Conservation (phyloP, 2,888 invertebrate genomes). For the Calliscelio sp. region DNA sequence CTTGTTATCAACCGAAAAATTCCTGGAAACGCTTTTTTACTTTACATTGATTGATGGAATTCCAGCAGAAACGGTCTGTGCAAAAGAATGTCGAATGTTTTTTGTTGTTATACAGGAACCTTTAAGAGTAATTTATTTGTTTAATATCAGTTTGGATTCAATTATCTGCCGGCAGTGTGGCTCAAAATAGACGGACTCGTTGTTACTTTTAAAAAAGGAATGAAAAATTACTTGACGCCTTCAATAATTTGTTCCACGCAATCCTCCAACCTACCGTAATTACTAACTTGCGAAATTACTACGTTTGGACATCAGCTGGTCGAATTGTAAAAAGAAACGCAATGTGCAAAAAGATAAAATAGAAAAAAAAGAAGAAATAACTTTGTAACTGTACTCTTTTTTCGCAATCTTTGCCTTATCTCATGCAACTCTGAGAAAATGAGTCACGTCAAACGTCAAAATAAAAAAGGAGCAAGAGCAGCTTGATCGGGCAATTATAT, state of each 20-base stretch:
- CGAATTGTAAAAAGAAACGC: constrained; percentile 55
- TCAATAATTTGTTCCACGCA: constrained; percentile 72
- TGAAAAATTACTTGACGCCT: constrained; percentile 70
- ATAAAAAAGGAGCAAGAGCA: constrained; percentile 2
- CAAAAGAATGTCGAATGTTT: constrained; percentile 7
- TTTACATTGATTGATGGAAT: constrained; percentile 1
- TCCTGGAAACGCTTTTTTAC: constrained; percentile 1
- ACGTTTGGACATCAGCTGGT: constrained; percentile 64
- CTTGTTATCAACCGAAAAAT: constrained; percentile 38
- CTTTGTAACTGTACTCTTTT: constrained; percentile 54
- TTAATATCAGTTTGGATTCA: constrained; percentile 49
- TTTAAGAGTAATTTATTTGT: constrained; percentile 22
- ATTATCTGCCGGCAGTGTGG: constrained; percentile 41
- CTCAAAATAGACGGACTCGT: constrained; percentile 44
- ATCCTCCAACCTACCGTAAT: constrained; percentile 61
- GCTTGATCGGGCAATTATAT: not conserved
- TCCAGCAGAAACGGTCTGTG: not conserved
- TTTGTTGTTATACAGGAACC: not conserved
- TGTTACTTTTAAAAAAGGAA: constrained; percentile 29
- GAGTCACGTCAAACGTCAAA: constrained; percentile 27
- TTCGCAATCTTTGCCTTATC: constrained; percentile 43
- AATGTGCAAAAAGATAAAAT: constrained; percentile 42
- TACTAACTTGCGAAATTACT: constrained; percentile 67
- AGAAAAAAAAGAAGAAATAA: constrained; percentile 55
- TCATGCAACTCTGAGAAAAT: constrained; percentile 21